These are phyloP conservation scores for Aphelinus atriplicis DNA, from an alignment of 1,140 invertebrate species.

Conservation along the genomic window DNA sequence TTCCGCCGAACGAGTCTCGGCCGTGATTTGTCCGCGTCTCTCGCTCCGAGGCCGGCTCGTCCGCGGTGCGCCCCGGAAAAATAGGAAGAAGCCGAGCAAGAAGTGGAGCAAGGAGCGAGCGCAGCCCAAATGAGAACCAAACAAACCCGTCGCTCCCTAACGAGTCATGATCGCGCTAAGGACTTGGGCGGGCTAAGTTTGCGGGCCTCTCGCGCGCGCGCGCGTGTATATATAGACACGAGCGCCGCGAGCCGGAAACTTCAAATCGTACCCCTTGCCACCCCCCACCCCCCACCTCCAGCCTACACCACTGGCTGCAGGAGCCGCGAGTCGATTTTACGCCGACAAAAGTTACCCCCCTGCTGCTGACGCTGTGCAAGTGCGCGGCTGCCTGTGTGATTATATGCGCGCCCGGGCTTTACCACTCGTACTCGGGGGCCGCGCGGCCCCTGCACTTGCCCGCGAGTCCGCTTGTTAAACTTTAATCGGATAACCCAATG, in stretches of 20 bases:
- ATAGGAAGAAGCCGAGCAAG: neutral
- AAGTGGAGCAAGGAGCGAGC: slow-evolving; percentile 6
- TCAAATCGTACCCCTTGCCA: slow-evolving; percentile 1
- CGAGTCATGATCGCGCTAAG: slow-evolving; percentile 35
- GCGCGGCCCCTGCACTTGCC: too few relatives aligned
- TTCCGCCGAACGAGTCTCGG: neutral
- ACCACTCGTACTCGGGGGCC: neutral
- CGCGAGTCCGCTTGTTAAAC: too few relatives aligned
- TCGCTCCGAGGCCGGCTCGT: neutral
- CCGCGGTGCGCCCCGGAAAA: neutral
- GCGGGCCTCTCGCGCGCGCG: slow-evolving; percentile 10
- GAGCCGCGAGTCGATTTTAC: slow-evolving; percentile 23
- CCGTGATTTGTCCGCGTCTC: neutral
- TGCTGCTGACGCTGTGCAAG: slow-evolving; percentile 21
- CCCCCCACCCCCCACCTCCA: too few relatives aligned
- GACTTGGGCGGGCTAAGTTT: neutral
- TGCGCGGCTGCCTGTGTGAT: neutral
- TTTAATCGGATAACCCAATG: too few relatives aligned
- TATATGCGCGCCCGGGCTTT: neutral
- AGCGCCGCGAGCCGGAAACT: slow-evolving; percentile 15
- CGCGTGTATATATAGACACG: neutral
- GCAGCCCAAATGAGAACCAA: slow-evolving; percentile 35
- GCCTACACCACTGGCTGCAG: too few relatives aligned
- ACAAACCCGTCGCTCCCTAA: slow-evolving; percentile 27
- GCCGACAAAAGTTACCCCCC: slow-evolving; percentile 22